phyloP scores from a whole-genome alignment of 2,888 invertebrate species.

The Spicauda simplicius region DNA sequence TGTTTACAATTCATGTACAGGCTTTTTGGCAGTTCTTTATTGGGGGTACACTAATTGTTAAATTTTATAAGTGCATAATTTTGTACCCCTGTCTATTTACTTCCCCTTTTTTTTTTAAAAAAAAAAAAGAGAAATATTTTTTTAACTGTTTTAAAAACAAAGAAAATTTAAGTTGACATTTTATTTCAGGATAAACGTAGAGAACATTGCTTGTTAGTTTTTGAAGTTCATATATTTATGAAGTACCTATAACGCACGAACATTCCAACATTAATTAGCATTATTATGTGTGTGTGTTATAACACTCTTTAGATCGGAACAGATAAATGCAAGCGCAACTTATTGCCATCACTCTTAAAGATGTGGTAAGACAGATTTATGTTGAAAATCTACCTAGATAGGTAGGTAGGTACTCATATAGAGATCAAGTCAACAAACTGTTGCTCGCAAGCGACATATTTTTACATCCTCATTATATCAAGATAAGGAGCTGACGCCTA shows the following conservation, averaged over 20 bases:
- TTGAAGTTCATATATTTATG: too few species aligned
- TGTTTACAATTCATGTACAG: not conserved
- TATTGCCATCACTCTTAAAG: not conserved
- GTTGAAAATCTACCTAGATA: slow-evolving; percentile 3
- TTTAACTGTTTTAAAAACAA: too few species aligned
- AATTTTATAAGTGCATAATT: too few species aligned
- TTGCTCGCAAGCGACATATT: not conserved
- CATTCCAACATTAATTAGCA: too few species aligned
- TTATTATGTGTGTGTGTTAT: not conserved
- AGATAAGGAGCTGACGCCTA: slow-evolving; percentile 13
- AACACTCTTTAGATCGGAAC: not conserved
- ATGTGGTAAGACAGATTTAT: not conserved
- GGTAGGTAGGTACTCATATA: too few species aligned
- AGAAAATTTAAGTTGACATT: not conserved
- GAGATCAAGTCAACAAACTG: slow-evolving; percentile 6
- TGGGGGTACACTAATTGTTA: too few species aligned
- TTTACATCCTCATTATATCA: slow-evolving; percentile 8
- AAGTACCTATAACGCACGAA: too few species aligned
- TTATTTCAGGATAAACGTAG: not conserved
- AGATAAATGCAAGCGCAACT: not conserved
- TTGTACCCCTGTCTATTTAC: too few species aligned
- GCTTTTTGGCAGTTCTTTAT: too few species aligned
- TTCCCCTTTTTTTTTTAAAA: too few species aligned
- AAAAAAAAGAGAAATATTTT: too few species aligned
- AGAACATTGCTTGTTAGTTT: too few species aligned